Conservation (phyloP, 2,113 vertebrate genomes). For the Vulpes vulpes region DNA sequence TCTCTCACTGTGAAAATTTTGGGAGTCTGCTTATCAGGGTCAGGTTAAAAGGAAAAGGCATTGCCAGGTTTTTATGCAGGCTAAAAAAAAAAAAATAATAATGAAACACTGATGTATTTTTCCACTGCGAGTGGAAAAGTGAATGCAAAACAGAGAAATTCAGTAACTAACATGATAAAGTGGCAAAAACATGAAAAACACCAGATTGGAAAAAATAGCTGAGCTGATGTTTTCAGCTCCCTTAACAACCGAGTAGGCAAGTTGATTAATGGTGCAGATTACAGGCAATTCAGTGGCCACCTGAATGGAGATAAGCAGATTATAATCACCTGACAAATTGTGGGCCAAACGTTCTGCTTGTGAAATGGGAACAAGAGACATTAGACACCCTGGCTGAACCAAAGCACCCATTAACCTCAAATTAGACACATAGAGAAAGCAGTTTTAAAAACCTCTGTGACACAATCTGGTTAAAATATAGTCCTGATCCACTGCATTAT, state of each 20-base stretch:
- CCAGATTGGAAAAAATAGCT: constrained; percentile 41
- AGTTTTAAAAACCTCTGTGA: neutral
- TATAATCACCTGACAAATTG: constrained; percentile 22
- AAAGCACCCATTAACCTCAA: neutral
- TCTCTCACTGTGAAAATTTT: constrained; percentile 12
- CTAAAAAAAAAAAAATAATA: neutral
- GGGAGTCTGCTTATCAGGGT: constrained; percentile 19
- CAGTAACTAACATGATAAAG: constrained; percentile 16
- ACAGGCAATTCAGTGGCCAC: neutral
- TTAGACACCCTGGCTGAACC: neutral
- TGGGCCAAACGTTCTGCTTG: neutral
- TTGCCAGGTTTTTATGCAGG: neutral
- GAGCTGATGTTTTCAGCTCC: constrained; percentile 31
- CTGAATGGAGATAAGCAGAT: neutral
- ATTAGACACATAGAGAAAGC: neutral
- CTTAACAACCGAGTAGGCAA: neutral
- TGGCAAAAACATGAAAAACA: neutral
- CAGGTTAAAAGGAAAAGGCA: constrained; percentile 49
- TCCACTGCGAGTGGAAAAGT: neutral
- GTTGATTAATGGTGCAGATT: constrained; percentile 44
- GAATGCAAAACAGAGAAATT: constrained; percentile 50
- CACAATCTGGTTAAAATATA: neutral
- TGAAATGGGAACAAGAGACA: neutral
- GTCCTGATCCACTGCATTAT: neutral
- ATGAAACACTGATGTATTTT: neutral